Conservation (phyloP, 2,888 invertebrate species). For the Latheticus oryzae region DNA sequence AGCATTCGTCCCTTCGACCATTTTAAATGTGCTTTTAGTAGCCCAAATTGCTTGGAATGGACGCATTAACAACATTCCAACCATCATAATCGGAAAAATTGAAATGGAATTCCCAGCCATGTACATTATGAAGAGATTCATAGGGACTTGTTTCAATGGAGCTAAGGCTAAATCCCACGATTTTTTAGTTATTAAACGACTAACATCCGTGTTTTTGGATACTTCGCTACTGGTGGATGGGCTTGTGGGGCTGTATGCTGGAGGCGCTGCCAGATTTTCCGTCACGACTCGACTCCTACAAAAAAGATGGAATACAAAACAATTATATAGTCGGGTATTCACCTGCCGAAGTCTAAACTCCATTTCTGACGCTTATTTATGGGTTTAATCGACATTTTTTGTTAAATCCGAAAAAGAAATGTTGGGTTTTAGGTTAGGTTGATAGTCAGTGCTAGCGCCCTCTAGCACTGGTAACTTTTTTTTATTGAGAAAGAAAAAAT, state of each 20-base stretch:
- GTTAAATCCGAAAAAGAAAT: too few relatives aligned
- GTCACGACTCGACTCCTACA: constrained; percentile 49
- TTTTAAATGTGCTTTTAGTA: constrained; percentile 90
- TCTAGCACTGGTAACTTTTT: too few relatives aligned
- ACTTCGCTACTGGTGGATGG: constrained; percentile 81
- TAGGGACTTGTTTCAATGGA: constrained; percentile 95
- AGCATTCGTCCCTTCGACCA: constrained; percentile 93
- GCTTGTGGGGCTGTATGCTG: constrained; percentile 83
- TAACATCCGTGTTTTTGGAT: constrained; percentile 84
- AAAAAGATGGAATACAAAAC: too few relatives aligned
- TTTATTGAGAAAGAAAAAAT: too few relatives aligned
- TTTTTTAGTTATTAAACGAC: constrained; percentile 89
- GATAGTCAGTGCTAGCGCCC: too few relatives aligned
- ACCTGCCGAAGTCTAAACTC: too few relatives aligned
- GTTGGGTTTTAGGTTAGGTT: too few relatives aligned
- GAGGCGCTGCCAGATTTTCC: constrained; percentile 76
- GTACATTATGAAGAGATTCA: constrained; percentile 99
- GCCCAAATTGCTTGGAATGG: constrained; percentile 96
- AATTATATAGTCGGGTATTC: too few relatives aligned
- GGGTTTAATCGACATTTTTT: too few relatives aligned
- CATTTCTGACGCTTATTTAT: too few relatives aligned
- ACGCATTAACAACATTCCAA: constrained; percentile 97
- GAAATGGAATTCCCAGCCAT: constrained; percentile 99
- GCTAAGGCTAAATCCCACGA: constrained; percentile 97
- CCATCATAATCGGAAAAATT: constrained; percentile 99